A percentile compares a stretch with the other conserved stretches of the same genome.
phyloP scores from a whole-genome alignment of 1,140 invertebrate species.

The Zaprionus inermis region DNA sequence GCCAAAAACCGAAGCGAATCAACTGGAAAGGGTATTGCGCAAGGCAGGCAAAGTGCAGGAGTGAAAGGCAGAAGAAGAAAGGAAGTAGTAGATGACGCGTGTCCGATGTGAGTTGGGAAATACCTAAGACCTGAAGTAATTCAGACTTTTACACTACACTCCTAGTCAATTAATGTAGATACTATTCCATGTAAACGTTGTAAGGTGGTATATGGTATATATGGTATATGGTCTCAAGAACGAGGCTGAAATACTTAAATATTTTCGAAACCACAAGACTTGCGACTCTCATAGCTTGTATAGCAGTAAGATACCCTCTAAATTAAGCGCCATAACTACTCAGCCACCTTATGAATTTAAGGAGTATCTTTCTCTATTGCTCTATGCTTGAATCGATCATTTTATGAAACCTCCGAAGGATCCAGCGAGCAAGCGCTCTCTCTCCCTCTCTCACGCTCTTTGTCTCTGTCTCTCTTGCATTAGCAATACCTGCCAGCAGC shows the following conservation, averaged over 20 bases:
- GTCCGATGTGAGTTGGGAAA: neutral
- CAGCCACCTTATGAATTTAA: neutral
- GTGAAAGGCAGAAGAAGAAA: neutral
- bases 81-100: conserved; percentile 9
- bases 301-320: no score
- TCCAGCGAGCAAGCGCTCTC: no score
- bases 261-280: no score
- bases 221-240: no score
- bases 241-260: no score
- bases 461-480: neutral
- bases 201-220: no score
- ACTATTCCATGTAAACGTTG: no score
- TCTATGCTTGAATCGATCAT: no score
- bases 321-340: no score
- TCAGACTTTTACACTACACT: neutral
- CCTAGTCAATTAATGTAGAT: neutral
- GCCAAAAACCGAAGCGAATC: conserved; percentile 34
- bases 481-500: conserved; percentile 25
- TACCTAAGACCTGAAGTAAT: neutral
- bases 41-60: neutral
- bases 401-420: neutral
- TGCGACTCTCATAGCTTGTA: no score
- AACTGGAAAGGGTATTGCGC: conserved; percentile 25
- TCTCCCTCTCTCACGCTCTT: neutral
- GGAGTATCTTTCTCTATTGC: neutral